Evolutionary conservation across 2,888 invertebrate genomes (phyloP), one percentile per base, ranked within the genome.

Genomic region (Theretra japonica): DNA sequence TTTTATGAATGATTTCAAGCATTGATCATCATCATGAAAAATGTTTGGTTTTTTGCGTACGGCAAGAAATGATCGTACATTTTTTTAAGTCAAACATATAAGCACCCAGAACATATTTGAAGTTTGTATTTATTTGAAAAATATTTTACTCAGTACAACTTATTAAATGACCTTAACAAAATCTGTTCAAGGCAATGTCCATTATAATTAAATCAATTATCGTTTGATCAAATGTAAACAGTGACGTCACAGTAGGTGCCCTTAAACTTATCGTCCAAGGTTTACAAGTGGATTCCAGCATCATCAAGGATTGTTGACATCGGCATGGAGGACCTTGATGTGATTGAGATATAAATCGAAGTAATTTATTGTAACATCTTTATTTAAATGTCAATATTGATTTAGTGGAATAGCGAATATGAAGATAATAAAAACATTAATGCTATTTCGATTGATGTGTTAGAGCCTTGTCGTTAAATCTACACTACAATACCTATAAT

Each of bases 191-290:
- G 23, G 25, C 23, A 17, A 58, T 25, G 23, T 11, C 58, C 58
- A 58, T 58, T 15, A 41, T 58, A 62, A 62, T 33, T 21, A 1
- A 41, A 41, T 62, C 21, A 41, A 62, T 41, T 62, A 62, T 17
- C 30, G 60, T 41, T 41, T 53, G 21, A 41, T 41, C 21, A 1
- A 62, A 62, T 23, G 11, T 19, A 21, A 62, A 41, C 21, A 62
- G n/a, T 62, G 33, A 62, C 62, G 62, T 62, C 62, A 62, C 41
- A 8, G n/a, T 1, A 11, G 41, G 41, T 21, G 33, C n/a, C 33
- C 6, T 62, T 7, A 33, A n/a, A n/a, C 60, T 33, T 62, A 25
- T 17, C 28, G 60, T 8, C 41, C 62, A 41, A 62, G 62, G 62
- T 62, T 21, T 21, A 41, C 21, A 41, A 62, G 33, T 62, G 4